Evolutionary conservation across 2,888 invertebrate genomes (phyloP), one percentile per base, ranked within the genome.

Genomic region (Adela reaumurella): DNA sequence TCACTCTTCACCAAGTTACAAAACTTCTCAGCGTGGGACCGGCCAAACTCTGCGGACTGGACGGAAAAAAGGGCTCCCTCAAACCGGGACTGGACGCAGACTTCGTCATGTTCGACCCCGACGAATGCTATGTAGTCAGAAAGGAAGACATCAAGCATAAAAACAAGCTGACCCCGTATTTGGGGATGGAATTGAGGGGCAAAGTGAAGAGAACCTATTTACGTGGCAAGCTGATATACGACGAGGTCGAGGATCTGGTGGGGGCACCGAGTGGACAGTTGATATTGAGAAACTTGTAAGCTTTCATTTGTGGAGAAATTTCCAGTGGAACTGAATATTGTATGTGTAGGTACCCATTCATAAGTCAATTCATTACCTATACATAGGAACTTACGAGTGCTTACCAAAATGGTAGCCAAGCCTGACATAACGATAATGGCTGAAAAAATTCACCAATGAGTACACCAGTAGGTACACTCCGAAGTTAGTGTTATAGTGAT

Each of bases 121-220:
- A 87, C 3, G 80, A 78, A 45, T 70, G 73, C 19, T 84, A 86
- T 57, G 64, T 65, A 43, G 83, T 88, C 8, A 69, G 73, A 11
- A 61, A 77, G 46, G 77, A 81, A n/a, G 78, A 76, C 19, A 83
- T 88, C 53, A 70, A 81, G n/a, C 84, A 87, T 57, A 84, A 86
- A 55, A 87, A 88, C 62, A 89, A 88, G 81, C 61, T 87, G 14
- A 86, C 86, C 19, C 88, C 89, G 0, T 89, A 89, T 58, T 67
- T 85, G 54, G 83, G 82, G 6, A 82, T 72, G 55, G 67, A 69
- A 53, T 60, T 89, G 19, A 74, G 70, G 51, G 89, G 89, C 17
- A 81, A 83, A 45, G 84, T 89, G 16, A 69, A 81, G 59, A 76
- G 83, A 51, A 89, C 89, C 0, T 81, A 85, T 53, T 74, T 89